Conservation (phyloP, 2,113 vertebrate species). For the Corythoichthys intestinalis region DNA sequence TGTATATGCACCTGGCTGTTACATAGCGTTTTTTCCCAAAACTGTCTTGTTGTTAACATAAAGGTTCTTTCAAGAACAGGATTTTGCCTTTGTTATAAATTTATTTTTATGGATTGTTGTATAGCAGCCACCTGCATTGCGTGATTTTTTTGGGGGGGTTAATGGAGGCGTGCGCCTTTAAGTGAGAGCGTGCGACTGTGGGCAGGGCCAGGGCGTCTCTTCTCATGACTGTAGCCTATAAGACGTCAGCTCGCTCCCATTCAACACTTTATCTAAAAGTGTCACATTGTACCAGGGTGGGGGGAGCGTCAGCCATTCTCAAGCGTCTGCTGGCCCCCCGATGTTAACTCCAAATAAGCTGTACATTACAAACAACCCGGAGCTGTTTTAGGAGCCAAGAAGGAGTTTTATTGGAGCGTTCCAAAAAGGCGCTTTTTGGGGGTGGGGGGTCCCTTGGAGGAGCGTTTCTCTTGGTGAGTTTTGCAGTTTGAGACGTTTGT, state of each 20-base stretch:
- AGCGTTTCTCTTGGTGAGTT: not conserved
- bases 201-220: slow-evolving; percentile 8
- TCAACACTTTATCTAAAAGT: slow-evolving; percentile 10
- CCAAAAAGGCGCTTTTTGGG: not conserved
- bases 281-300: not conserved
- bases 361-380: not conserved
- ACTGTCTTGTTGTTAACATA: no score
- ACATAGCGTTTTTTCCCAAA: no score
- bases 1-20: no score
- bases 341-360: not conserved
- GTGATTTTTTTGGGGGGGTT: not conserved
- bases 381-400: not conserved
- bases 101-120: no score
- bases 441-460: not conserved
- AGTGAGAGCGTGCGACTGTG: not conserved
- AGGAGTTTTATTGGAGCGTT: not conserved
- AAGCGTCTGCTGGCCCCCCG: slow-evolving; percentile 1
- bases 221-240: slow-evolving; percentile 8
- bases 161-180: slow-evolving; percentile 2
- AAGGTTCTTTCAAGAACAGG: no score
- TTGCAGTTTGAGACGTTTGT: not conserved
- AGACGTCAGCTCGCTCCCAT: slow-evolving; percentile 8
- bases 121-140: not conserved
- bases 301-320: not conserved
- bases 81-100: no score